Conservation (phyloP, 2,113 vertebrate genomes). For the Mola mola region DNA sequence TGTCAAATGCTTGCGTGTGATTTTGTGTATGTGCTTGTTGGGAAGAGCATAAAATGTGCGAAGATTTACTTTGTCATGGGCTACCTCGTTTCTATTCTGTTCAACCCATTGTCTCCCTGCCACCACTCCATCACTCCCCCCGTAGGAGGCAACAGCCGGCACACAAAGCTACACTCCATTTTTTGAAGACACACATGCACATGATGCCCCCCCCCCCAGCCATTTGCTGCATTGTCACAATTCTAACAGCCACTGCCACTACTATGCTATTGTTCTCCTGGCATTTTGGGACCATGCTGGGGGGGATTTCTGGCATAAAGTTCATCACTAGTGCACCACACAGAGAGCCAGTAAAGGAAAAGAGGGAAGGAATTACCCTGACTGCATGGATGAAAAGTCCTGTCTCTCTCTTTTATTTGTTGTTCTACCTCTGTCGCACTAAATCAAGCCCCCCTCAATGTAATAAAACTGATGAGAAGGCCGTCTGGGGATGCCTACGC, state of each 20-base stretch:
- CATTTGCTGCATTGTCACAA: slow-evolving; percentile 52
- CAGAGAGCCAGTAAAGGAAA: slow-evolving; percentile 23
- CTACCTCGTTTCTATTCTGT: slow-evolving; percentile 49
- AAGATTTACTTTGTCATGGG: slow-evolving; percentile 44
- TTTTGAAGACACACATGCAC: slow-evolving; percentile 25
- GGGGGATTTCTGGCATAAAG: slow-evolving; percentile 36
- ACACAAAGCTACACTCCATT: slow-evolving; percentile 48
- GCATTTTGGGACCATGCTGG: slow-evolving; percentile 19
- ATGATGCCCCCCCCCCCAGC: slow-evolving; percentile 6
- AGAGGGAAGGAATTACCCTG: slow-evolving; percentile 29
- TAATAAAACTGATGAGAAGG: slow-evolving; percentile 36
- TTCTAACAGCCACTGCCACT: slow-evolving; percentile 26
- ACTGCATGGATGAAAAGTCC: slow-evolving; percentile 25
- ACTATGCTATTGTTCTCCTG: slow-evolving; percentile 44
- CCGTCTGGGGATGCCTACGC: not conserved
- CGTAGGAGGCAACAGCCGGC: slow-evolving; percentile 34
- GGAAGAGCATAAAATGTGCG: slow-evolving; percentile 20
- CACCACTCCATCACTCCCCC: slow-evolving; percentile 19
- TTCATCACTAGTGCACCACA: slow-evolving; percentile 40
- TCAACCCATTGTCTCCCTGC: slow-evolving; percentile 55
- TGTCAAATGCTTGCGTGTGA: slow-evolving; percentile 24
- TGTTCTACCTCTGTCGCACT: slow-evolving; percentile 27
- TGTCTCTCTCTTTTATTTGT: slow-evolving; percentile 32
- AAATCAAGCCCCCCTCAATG: slow-evolving; percentile 22
- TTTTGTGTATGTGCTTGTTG: slow-evolving; percentile 14